phyloP scores from a whole-genome alignment of 2,113 vertebrate genomes.

The Syrrhaptes paradoxus region DNA sequence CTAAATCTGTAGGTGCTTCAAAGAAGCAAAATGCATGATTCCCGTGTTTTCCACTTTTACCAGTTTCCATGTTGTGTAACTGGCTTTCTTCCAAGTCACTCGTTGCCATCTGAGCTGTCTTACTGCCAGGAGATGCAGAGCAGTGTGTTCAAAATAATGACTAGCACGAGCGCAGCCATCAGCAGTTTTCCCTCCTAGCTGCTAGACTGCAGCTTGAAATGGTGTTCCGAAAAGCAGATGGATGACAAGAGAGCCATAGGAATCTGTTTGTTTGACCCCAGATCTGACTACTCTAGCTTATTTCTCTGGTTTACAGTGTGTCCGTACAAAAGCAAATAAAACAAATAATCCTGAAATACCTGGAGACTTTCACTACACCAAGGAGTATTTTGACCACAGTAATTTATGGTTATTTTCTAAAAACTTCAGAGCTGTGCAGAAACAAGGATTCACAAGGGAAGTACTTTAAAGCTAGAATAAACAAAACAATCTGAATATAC shows the following conservation, averaged over 20 bases:
- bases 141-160: not conserved
- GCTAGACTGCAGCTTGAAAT: not conserved
- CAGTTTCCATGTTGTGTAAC: rapidly evolving
- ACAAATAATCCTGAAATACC: not conserved
- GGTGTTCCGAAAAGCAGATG: not conserved
- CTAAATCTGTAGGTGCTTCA: not conserved
- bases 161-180: not conserved
- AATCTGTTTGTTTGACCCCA: not conserved
- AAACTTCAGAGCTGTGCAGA: not conserved
- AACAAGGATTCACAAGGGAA: not conserved
- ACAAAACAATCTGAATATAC: not conserved
- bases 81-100: not conserved
- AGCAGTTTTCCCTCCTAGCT: not conserved
- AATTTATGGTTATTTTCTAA: not conserved
- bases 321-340: not conserved
- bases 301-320: not conserved
- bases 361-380: not conserved
- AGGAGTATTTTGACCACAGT: not conserved
- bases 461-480: not conserved
- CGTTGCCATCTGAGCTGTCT: not conserved
- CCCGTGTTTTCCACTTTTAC: not conserved
- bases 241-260: not conserved
- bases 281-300: not conserved
- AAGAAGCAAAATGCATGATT: not conserved
- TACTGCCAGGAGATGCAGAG: not conserved